A percentile compares a stretch with the other conserved stretches of the same genome.
Conservation (phyloP, 1,140 invertebrate genomes). For the Nylanderia fulva region DNA sequence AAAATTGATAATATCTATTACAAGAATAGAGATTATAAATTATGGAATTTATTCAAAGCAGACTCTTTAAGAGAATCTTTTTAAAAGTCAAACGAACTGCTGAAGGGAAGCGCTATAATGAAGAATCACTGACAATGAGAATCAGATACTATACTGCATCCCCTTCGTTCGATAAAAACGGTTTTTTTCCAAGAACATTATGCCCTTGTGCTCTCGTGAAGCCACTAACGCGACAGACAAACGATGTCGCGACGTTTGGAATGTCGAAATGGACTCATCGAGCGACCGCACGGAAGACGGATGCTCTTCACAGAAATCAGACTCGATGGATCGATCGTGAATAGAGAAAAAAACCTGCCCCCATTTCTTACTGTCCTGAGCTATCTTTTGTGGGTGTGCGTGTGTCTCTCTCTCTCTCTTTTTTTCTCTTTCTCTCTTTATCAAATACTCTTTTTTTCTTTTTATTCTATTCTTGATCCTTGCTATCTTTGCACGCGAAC, state of each 20-base stretch:
- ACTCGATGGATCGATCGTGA: conserved; percentile 60
- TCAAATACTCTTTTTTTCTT: neutral
- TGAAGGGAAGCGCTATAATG: neutral
- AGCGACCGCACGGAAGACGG: conserved; percentile 54
- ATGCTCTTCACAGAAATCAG: conserved; percentile 55
- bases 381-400: conserved; percentile 27
- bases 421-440: neutral
- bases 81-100: neutral
- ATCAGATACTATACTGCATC: neutral
- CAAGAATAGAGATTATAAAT: neutral
- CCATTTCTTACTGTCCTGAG: conserved; percentile 43
- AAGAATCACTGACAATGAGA: neutral
- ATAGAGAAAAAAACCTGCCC: conserved; percentile 41
- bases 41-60: neutral
- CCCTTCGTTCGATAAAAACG: conserved; percentile 11
- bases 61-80: neutral
- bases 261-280: conserved; percentile 59
- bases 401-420: too few species aligned
- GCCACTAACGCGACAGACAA: conserved; percentile 57
- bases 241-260: conserved; percentile 56
- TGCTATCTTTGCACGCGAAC: conserved; percentile 24
- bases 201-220: conserved; percentile 18
- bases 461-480: neutral
- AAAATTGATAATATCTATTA: neutral
- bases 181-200: conserved; percentile 41